Conservation (phyloP, 2,797 vertebrate genomes). For the Brachymystax lenok region DNA sequence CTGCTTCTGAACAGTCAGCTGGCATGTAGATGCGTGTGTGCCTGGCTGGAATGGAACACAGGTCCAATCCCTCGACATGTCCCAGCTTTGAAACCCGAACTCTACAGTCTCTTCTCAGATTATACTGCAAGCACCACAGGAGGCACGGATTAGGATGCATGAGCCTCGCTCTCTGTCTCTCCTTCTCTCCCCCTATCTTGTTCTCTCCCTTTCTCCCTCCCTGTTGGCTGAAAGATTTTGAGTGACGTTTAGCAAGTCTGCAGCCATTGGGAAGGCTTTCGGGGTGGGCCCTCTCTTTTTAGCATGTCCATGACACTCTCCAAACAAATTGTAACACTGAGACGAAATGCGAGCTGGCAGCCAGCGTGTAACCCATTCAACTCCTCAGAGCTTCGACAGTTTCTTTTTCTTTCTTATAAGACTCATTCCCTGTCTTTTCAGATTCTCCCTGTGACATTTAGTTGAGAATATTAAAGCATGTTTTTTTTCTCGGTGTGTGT, state of each 20-base stretch:
- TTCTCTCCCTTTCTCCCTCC: constrained; percentile 13
- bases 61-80: constrained; percentile 38
- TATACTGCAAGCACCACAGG: constrained; percentile 32
- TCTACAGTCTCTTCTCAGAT: constrained; percentile 41
- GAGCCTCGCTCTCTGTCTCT: constrained; percentile 23
- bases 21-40: constrained; percentile 42
- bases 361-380: constrained; percentile 23
- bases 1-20: constrained; percentile 22
- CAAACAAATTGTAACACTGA: constrained; percentile 61
- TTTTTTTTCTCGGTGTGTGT: constrained; percentile 18
- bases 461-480: constrained; percentile 31
- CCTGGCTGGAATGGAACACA: constrained; percentile 21
- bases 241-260: constrained; percentile 54
- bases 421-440: constrained; percentile 28
- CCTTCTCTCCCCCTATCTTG: not conserved
- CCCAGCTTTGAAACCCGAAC: constrained; percentile 26
- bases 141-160: constrained; percentile 52
- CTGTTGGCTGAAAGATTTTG: constrained; percentile 43
- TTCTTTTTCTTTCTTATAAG: not conserved
- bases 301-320: constrained; percentile 48
- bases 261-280: constrained; percentile 48
- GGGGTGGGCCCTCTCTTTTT: constrained; percentile 44
- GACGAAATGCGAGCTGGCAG: constrained; percentile 60
- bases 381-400: not conserved
- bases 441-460: constrained; percentile 29